These are phyloP conservation scores for Empidonax traillii DNA, from an alignment of 2,113 vertebrate genomes.

Conservation along the genomic window DNA sequence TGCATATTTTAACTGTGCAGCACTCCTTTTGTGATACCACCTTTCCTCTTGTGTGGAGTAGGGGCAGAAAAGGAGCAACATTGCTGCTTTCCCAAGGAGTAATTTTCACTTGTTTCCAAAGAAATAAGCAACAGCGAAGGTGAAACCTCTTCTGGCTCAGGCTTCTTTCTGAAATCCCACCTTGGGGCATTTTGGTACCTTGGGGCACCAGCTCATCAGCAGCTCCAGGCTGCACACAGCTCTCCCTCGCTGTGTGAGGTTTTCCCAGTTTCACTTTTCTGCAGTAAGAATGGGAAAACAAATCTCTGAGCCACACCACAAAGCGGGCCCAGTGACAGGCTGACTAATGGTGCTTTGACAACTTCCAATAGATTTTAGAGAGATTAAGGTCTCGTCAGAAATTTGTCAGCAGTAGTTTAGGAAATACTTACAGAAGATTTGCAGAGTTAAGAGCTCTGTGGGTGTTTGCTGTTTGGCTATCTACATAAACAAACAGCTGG, in stretches of 20 bases:
- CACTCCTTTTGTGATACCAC: background rate
- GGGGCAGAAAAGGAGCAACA: background rate
- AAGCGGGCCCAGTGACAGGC: background rate
- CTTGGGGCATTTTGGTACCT: background rate
- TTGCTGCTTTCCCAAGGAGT: background rate
- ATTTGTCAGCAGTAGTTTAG: slow-evolving; percentile 47
- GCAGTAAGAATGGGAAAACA: background rate
- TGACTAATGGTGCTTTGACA: slow-evolving; percentile 52
- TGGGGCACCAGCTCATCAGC: background rate
- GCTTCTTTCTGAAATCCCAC: background rate
- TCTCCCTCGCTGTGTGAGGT: background rate
- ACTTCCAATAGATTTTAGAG: background rate
- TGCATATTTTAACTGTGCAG: background rate
- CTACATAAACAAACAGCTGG: slow-evolving; percentile 50
- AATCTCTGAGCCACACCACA: background rate
- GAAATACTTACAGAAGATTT: slow-evolving; percentile 40
- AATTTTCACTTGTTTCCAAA: background rate
- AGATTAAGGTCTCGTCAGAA: slow-evolving; percentile 39
- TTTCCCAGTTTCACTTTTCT: background rate
- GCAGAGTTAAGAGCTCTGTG: slow-evolving; percentile 41
- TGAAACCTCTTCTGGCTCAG: background rate
- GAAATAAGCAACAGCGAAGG: background rate
- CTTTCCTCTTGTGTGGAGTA: background rate
- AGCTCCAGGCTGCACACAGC: fast-evolving
- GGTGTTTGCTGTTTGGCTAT: slow-evolving; percentile 23